Evolutionary conservation across 92 coral and sea anemone species (phyloP), one percentile per base, ranked within the genome.

Genomic region (Porites rus): DNA sequence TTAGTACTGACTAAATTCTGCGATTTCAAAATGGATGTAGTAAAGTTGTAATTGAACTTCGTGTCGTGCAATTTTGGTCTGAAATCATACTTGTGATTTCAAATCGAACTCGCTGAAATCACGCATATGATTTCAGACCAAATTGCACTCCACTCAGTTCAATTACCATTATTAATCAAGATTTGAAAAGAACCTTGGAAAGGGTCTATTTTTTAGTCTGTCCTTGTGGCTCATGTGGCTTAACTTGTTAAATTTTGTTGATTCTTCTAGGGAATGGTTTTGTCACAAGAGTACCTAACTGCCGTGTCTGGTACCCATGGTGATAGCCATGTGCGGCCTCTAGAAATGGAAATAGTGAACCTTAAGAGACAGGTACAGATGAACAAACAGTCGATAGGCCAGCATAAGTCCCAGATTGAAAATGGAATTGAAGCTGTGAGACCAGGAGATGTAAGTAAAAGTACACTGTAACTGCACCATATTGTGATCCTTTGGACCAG

Each of bases 281-380:
- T 97, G 64, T 95, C 94, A 6, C 97, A 97, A 77, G 99, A 97
- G 46, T 92, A 92, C 76, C 87, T 97, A 19, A 66, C 88, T 56
- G 74, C 95, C 28, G 98, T 97, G 81, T 92, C 98, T 31, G 91
- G 89, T 62, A 91, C 98, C 21, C 98, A 95, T 28, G 98, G 96
- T 9, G 98, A 97, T 51, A 90, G 89, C 13, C 98, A 97, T 53
- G 92, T 91, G 24, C 96, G 97, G 4, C 99, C 99, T 6, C 81
- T 97, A 13, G 99, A 97, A 22, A 88, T 91, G 88, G 99, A 97
- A 63, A 90, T 95, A 62, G 93, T 93, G 8, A 97, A 95, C 91
- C 90, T 97, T n/a, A 97, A 95, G 77, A 83, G 99, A 62, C 99
- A 97, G 86, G 90, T 97, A 50, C 99, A 97, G 90, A 89, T 91